Evolutionary conservation across 2,797 vertebrate genomes (phyloP).

Genomic region (Adrianichthys oophorus): DNA sequence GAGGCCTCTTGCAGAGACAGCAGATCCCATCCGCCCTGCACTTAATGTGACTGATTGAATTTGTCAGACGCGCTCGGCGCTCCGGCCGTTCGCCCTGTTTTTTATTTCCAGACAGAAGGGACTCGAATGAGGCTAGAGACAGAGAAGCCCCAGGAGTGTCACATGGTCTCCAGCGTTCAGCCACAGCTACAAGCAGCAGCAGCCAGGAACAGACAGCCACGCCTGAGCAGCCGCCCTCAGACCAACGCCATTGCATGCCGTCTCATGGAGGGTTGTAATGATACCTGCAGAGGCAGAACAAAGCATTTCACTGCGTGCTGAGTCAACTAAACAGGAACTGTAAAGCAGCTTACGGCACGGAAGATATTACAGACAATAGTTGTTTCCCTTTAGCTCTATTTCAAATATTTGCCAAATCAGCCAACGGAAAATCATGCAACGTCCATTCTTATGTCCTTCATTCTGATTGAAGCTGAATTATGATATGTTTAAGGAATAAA

Average conservation of each 20-base stretch:
- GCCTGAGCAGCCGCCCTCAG: conserved; percentile 13
- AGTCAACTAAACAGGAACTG: background rate
- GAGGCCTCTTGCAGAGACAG: background rate
- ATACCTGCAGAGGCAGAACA: background rate
- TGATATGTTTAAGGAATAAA: too few species aligned
- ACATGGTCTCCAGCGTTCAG: conserved; percentile 11
- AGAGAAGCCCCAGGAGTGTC: conserved; percentile 32
- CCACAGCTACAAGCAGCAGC: conserved; percentile 8
- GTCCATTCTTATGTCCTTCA: too few species aligned
- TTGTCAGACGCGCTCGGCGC: conserved; percentile 21
- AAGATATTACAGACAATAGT: too few species aligned
- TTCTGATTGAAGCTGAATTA: too few species aligned
- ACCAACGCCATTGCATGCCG: conserved; percentile 1
- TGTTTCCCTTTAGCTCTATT: too few species aligned
- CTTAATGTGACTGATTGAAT: conserved; percentile 28
- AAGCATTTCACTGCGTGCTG: background rate
- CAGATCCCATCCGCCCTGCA: background rate
- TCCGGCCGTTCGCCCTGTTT: conserved; percentile 21
- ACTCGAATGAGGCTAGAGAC: conserved; percentile 14
- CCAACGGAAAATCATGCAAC: too few species aligned
- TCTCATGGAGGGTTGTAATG: background rate
- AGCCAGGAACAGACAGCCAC: conserved; percentile 14
- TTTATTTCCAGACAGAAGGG: conserved; percentile 35
- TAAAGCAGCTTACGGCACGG: too few species aligned
- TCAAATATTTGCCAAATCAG: too few species aligned